phyloP scores from a whole-genome alignment of 2,888 invertebrate species.

The Melieria omissa region DNA sequence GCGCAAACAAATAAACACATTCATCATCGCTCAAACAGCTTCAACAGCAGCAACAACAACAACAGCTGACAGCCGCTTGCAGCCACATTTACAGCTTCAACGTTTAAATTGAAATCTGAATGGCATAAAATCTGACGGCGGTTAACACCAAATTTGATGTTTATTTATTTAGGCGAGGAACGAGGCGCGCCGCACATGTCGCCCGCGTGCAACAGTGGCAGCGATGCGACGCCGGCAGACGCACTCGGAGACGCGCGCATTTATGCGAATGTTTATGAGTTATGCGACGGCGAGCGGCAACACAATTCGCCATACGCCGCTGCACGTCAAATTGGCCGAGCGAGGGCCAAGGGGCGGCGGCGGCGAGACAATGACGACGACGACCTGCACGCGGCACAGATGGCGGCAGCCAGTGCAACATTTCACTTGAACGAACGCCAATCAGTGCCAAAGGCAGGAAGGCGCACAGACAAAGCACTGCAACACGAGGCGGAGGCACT shows the following conservation, averaged over 20 bases:
- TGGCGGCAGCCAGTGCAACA: slow-evolving; percentile 20
- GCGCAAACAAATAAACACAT: slow-evolving; percentile 22
- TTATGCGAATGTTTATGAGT: slow-evolving; percentile 29
- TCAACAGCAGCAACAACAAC: neutral
- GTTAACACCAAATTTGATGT: slow-evolving; percentile 18
- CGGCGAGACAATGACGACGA: too few relatives aligned
- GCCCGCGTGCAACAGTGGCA: neutral
- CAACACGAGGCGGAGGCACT: slow-evolving; percentile 10
- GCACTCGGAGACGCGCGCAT: slow-evolving; percentile 23
- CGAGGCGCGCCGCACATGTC: neutral
- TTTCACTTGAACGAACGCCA: slow-evolving; percentile 25
- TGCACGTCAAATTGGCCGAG: too few relatives aligned
- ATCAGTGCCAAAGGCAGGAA: slow-evolving; percentile 6
- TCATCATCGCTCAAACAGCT: neutral
- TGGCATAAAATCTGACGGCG: slow-evolving; percentile 18
- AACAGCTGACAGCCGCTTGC: slow-evolving; percentile 18
- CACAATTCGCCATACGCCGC: neutral
- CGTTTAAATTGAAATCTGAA: slow-evolving; percentile 27
- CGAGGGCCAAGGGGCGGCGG: too few relatives aligned
- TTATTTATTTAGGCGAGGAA: slow-evolving; percentile 8
- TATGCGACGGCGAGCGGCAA: slow-evolving; percentile 17
- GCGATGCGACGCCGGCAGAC: slow-evolving; percentile 29
- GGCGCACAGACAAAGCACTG: neutral
- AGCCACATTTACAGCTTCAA: slow-evolving; percentile 12
- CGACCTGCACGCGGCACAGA: slow-evolving; percentile 7